Conservation (phyloP, 2,888 invertebrate species). For the Venustoraphidia nigricollis region DNA sequence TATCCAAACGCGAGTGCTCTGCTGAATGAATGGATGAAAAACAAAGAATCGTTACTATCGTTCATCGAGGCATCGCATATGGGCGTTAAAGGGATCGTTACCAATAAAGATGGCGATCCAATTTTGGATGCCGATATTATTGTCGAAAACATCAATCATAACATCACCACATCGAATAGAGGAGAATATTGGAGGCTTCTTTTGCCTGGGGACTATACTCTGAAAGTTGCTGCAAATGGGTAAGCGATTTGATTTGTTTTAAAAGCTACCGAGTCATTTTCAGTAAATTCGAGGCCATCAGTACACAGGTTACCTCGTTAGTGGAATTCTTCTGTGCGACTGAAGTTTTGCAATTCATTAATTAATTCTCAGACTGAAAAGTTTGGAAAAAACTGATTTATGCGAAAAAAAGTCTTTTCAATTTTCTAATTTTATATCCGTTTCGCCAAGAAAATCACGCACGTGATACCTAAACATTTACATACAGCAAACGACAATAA, state of each 20-base stretch:
- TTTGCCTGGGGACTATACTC: slow-evolving; percentile 69
- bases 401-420: no score
- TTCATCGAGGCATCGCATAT: slow-evolving; percentile 72
- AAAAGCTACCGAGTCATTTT: neutral
- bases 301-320: no score
- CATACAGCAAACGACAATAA: neutral
- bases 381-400: no score
- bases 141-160: slow-evolving; percentile 65
- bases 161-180: slow-evolving; percentile 55
- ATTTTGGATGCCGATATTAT: slow-evolving; percentile 59
- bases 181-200: slow-evolving; percentile 95
- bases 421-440: no score
- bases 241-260: slow-evolving; percentile 24
- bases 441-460: no score
- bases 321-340: no score
- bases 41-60: slow-evolving; percentile 69
- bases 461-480: no score
- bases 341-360: no score
- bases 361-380: no score
- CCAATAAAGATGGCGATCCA: slow-evolving; percentile 42
- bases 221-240: slow-evolving; percentile 61
- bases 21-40: slow-evolving; percentile 65
- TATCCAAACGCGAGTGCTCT: slow-evolving; percentile 62
- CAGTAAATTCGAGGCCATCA: no score
- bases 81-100: slow-evolving; percentile 51